Percentiles rank a stretch among this genome's conserved stretches.
phyloP scores from a whole-genome alignment of 2,888 invertebrate species.

The Parthenolecanium corni region DNA sequence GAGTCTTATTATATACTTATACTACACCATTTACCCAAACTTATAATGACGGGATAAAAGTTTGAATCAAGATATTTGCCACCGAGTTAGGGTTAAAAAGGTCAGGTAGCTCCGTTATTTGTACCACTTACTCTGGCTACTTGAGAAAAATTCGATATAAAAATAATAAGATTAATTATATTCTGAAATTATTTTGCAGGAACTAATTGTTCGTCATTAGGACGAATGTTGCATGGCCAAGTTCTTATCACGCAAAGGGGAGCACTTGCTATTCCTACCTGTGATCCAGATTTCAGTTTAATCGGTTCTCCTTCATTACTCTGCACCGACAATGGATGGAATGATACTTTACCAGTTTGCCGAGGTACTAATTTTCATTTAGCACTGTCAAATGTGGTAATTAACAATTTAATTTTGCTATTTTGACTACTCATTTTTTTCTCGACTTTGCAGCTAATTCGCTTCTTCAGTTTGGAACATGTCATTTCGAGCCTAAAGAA shows the following conservation, averaged over 20 bases:
- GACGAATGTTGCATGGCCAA: conserved; percentile 45
- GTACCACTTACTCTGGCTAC: too few relatives aligned
- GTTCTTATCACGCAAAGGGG: conserved; percentile 43
- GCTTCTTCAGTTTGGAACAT: conserved; percentile 1
- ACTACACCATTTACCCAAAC: too few relatives aligned
- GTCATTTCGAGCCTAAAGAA: conserved; percentile 13
- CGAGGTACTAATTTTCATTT: conserved; percentile 45
- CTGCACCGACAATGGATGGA: conserved; percentile 63
- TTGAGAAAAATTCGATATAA: too few relatives aligned
- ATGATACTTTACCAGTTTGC: conserved; percentile 53
- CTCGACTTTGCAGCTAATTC: conserved; percentile 1
- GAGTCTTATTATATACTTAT: too few relatives aligned
- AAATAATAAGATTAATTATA: too few relatives aligned
- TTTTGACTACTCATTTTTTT: background rate
- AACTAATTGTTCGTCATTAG: conserved; percentile 45
- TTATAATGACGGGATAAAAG: too few relatives aligned
- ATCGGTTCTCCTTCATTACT: conserved; percentile 51
- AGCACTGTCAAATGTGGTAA: background rate
- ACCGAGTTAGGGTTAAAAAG: too few relatives aligned
- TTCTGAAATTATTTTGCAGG: conserved; percentile 45
- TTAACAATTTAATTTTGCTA: background rate
- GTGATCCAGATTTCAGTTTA: conserved; percentile 50
- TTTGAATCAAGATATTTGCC: too few relatives aligned
- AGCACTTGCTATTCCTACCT: conserved; percentile 52
- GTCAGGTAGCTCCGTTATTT: too few relatives aligned